Conservation (phyloP, 2,888 invertebrate species). For the Pseudococcus viburni region DNA sequence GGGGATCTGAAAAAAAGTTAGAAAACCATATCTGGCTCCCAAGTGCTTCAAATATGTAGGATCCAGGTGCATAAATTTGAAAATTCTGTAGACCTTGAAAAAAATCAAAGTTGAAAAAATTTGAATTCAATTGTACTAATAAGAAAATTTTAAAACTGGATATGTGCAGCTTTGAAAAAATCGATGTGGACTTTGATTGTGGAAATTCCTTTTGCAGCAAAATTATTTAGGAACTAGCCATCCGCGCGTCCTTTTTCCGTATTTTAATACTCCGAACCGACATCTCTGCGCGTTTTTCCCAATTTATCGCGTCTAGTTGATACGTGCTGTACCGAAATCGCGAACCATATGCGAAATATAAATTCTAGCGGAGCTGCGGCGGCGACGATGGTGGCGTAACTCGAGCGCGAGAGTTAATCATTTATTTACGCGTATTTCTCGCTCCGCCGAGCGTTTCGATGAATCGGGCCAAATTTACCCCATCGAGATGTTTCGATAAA, state of each 20-base stretch:
- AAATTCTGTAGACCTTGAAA: too few species aligned
- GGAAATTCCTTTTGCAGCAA: too few species aligned
- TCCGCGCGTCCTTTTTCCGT: background rate
- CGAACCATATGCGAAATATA: slow-evolving; percentile 32
- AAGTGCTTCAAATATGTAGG: too few species aligned
- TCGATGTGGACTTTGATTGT: too few species aligned
- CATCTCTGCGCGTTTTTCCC: background rate
- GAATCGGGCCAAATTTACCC: slow-evolving; percentile 33
- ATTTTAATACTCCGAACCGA: background rate
- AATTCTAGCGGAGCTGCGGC: background rate
- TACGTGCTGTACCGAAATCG: background rate
- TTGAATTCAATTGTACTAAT: too few species aligned
- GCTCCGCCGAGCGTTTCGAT: slow-evolving; percentile 26
- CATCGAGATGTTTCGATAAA: slow-evolving; percentile 26
- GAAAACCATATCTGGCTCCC: too few species aligned
- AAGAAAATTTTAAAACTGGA: too few species aligned
- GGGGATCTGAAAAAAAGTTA: too few species aligned
- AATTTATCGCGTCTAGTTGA: background rate
- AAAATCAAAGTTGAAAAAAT: too few species aligned
- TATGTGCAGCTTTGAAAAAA: too few species aligned
- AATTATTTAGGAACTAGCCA: too few species aligned
- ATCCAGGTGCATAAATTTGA: too few species aligned
- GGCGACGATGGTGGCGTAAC: background rate
- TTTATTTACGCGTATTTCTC: slow-evolving; percentile 50
- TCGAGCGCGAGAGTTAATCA: background rate